Evolutionary conservation across 2,113 vertebrate genomes (phyloP), one percentile per base, ranked within the genome.

Genomic region (Brachionichthys hirsutus): DNA sequence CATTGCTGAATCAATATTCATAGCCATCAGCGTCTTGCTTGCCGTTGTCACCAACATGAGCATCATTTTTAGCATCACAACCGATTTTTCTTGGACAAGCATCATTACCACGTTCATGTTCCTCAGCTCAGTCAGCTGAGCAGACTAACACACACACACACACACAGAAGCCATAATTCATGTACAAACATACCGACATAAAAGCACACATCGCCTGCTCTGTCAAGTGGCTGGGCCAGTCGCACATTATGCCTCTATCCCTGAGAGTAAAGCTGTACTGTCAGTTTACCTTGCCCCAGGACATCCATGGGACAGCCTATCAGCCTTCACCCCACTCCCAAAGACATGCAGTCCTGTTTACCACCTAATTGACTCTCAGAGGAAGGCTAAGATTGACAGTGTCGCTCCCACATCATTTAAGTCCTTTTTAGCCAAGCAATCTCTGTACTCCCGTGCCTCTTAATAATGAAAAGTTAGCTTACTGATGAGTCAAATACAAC

Each of bases 281-380:
- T 85, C 85, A 75, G 83, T 92, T 88, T 91, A 90, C 83, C 88
- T 86, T 92, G 92, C 90, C 91, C 82, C 80, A 90, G 84, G 92
- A 94, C 90, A 93, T 90, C 77, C 78, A 77, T 81, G 73, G 84
- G 88, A 94, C 90, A 88, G 77, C 69, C 81, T 69, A 67, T 87
- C 82, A 72, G 82, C 77, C 85, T 80, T 77, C 80, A 87, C 78
- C 87, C 88, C 75, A 18, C 87, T 88, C 87, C 68, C 75, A 56
- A 73, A 84, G 78, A 83, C 84, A 89, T 89, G 75, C 58, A 73
- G 73, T 70, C 74, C 91, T 94, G 85, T 93, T 94, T 93, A 89
- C 92, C 90, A 92, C 81, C 87, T 92, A 95, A 94, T 92, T 94
- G 88, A 92, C 90, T 93, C 92, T 93, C 92, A 77, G 81, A 92